Conservation (phyloP, 2,797 vertebrate genomes). For the Oreochromis mossambicus region DNA sequence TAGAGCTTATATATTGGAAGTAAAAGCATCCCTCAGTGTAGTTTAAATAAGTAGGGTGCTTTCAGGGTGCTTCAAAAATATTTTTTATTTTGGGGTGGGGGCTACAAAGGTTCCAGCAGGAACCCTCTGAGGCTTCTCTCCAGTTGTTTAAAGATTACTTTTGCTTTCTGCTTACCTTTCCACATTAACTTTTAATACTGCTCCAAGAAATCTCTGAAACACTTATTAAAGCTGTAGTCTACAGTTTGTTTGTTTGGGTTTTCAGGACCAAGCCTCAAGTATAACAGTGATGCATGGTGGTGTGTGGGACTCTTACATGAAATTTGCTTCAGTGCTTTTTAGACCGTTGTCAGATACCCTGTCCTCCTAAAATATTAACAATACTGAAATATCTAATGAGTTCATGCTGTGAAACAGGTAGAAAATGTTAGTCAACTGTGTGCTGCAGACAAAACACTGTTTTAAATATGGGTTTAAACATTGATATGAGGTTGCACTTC, state of each 20-base stretch:
- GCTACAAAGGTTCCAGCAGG: not conserved
- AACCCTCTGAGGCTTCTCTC: slow-evolving; percentile 23
- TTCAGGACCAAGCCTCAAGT: not conserved
- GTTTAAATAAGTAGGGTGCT: slow-evolving; percentile 7
- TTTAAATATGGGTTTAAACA: not conserved
- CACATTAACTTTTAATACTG: slow-evolving; percentile 16
- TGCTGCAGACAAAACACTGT: not conserved
- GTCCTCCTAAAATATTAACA: not conserved
- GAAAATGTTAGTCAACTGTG: not conserved
- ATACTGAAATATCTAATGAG: not conserved
- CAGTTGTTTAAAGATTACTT: slow-evolving; percentile 14
- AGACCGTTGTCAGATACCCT: not conserved
- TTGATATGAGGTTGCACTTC: not conserved
- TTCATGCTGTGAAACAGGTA: not conserved
- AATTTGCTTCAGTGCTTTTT: not conserved
- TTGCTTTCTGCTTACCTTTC: slow-evolving; percentile 23
- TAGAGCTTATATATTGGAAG: slow-evolving; percentile 9
- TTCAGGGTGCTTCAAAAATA: slow-evolving; percentile 4
- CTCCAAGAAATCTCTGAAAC: slow-evolving; percentile 2
- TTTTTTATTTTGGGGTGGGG: not conserved
- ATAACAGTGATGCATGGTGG: not conserved
- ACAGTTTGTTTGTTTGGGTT: not conserved
- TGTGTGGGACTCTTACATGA: not conserved
- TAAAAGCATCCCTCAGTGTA: slow-evolving; percentile 2
- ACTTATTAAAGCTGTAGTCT: not conserved